Conservation (phyloP, 2,888 invertebrate genomes). For the Erebia palarica region DNA sequence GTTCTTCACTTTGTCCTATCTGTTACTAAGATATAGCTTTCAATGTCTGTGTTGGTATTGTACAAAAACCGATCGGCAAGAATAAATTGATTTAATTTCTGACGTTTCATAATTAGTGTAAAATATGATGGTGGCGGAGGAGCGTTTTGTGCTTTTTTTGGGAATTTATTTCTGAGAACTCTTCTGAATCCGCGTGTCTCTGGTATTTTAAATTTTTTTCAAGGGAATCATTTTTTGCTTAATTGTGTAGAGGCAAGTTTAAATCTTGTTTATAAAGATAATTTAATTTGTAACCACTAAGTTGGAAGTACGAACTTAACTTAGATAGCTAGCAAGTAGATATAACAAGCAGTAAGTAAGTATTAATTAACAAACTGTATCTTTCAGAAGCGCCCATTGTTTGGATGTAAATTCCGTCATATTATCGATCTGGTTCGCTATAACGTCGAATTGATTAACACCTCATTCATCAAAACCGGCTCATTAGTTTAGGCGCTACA, state of each 20-base stretch:
- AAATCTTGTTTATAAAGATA: too few species aligned
- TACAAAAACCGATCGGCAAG: conserved; percentile 44
- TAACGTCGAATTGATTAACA: too few species aligned
- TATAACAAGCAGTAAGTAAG: too few species aligned
- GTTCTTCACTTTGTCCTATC: not conserved
- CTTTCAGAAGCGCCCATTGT: too few species aligned
- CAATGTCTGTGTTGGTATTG: conserved; percentile 52
- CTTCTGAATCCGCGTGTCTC: conserved; percentile 27
- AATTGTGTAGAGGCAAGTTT: not conserved
- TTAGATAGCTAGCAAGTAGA: too few species aligned
- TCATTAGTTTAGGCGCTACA: too few species aligned
- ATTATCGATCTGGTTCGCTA: too few species aligned
- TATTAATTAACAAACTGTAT: too few species aligned
- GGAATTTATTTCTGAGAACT: conserved; percentile 42
- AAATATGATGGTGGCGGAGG: conserved; percentile 68
- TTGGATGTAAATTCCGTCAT: too few species aligned
- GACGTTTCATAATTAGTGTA: conserved; percentile 75
- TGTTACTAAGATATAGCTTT: not conserved
- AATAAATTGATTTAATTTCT: conserved; percentile 75
- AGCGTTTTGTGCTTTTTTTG: conserved; percentile 43
- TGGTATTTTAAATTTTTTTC: conserved; percentile 24
- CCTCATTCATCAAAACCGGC: too few species aligned
- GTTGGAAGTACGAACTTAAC: too few species aligned
- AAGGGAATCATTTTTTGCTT: conserved; percentile 4
- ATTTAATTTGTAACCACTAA: too few species aligned